Percentiles rank a stretch among this genome's conserved stretches.
Conservation (phyloP, 2,113 vertebrate species). For the Oryzias curvinotus region DNA sequence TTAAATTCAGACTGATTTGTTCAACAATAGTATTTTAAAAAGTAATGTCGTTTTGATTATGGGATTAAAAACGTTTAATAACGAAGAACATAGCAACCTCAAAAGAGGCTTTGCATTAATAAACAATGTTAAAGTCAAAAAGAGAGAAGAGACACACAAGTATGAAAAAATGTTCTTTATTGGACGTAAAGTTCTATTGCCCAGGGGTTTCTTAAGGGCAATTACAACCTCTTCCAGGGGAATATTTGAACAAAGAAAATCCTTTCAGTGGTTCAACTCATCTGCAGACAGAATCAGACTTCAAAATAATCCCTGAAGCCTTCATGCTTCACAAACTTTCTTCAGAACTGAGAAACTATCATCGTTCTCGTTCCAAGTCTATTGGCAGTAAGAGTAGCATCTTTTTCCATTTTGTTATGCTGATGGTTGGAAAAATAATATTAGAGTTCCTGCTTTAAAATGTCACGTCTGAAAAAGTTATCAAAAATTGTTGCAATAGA, state of each 20-base stretch:
- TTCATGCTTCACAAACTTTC: constrained; percentile 18
- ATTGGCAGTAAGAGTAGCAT: constrained; percentile 61
- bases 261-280: constrained; percentile 13
- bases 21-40: too few species aligned
- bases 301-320: constrained; percentile 2
- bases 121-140: neutral
- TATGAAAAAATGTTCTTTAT: constrained; percentile 64
- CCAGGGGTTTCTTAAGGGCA: constrained; percentile 29
- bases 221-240: neutral
- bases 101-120: too few species aligned
- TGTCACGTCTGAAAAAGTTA: neutral
- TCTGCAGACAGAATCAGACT: constrained; percentile 8
- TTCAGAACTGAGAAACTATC: constrained; percentile 16
- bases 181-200: constrained; percentile 53
- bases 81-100: too few species aligned
- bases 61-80: too few species aligned
- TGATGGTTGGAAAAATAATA: constrained; percentile 28
- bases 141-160: constrained; percentile 4
- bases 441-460: constrained; percentile 37
- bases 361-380: constrained; percentile 23
- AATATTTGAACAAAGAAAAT: constrained; percentile 22
- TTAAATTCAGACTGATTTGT: too few species aligned
- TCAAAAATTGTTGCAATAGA: too few species aligned
- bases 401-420: constrained; percentile 46
- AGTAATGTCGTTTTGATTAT: too few species aligned